These are phyloP conservation scores for Crypturellus undulatus DNA, from an alignment of 2,113 vertebrate genomes.

Conservation along the genomic window DNA sequence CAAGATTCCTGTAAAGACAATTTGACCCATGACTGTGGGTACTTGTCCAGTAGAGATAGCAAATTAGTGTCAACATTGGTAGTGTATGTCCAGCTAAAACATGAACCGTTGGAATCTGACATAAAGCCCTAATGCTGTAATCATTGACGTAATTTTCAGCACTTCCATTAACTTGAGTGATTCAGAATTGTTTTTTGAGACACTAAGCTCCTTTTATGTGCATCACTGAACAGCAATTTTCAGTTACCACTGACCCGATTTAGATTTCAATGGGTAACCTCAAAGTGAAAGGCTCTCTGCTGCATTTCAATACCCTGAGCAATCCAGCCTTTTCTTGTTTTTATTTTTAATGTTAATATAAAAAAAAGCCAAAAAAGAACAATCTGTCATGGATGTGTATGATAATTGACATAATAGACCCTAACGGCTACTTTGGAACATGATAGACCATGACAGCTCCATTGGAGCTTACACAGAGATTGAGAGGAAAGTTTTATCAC, in stretches of 20 bases:
- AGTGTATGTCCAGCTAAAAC: not conserved
- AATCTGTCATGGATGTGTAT: conserved; percentile 26
- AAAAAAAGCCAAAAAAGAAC: not conserved
- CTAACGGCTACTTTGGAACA: conserved; percentile 33
- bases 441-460: conserved; percentile 43
- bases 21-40: not conserved
- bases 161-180: not conserved
- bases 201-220: not conserved
- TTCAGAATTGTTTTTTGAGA: not conserved
- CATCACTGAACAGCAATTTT: not conserved
- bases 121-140: not conserved
- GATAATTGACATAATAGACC: conserved; percentile 58
- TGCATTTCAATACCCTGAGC: not conserved
- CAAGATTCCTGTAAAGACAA: not conserved
- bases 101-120: not conserved
- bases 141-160: not conserved
- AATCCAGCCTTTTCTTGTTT: not conserved
- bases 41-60: rapidly evolving
- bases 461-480: conserved; percentile 20
- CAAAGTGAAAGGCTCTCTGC: not conserved
- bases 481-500: not conserved
- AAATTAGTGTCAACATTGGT: not conserved
- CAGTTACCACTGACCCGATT: not conserved
- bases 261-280: not conserved
- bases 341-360: conserved; percentile 13